These are phyloP conservation scores for Megaustenia siamemsis DNA, from an alignment of 2,888 invertebrate genomes.

Conservation along the genomic window DNA sequence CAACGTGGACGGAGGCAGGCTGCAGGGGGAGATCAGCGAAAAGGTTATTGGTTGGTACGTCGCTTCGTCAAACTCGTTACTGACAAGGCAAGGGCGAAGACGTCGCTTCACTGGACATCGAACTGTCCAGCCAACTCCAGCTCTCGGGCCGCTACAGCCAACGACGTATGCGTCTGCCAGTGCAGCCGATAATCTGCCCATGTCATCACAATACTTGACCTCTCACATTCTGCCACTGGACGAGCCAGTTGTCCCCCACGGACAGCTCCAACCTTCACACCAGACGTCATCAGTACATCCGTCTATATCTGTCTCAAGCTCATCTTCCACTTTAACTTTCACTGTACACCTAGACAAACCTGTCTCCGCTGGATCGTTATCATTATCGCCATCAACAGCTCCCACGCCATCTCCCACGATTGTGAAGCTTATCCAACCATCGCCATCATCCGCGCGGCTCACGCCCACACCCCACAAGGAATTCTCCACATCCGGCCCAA, in stretches of 20 bases:
- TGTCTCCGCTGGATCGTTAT: neutral
- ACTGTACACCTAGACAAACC: too few relatives aligned
- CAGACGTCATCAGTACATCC: neutral
- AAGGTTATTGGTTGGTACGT: conserved; percentile 60
- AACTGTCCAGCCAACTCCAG: conserved; percentile 56
- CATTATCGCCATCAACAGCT: neutral
- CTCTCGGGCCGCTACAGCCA: conserved; percentile 43
- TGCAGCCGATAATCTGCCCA: neutral
- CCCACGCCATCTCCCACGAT: neutral
- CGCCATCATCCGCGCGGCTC: neutral
- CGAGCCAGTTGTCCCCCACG: neutral
- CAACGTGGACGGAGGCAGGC: conserved; percentile 59
- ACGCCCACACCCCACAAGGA: neutral
- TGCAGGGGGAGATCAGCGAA: conserved; percentile 56
- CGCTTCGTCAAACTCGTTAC: conserved; percentile 48
- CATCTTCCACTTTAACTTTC: too few relatives aligned
- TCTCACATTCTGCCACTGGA: neutral
- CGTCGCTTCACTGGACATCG: conserved; percentile 33
- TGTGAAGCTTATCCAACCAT: neutral
- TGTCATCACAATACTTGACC: neutral
- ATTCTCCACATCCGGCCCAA: neutral
- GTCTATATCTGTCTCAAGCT: neutral
- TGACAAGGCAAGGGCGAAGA: conserved; percentile 36
- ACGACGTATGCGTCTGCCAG: neutral
- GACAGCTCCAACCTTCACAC: neutral